Base-by-base conservation (phyloP, 2,888 invertebrate species). In the Pollenia griseotomentosa region DNA sequence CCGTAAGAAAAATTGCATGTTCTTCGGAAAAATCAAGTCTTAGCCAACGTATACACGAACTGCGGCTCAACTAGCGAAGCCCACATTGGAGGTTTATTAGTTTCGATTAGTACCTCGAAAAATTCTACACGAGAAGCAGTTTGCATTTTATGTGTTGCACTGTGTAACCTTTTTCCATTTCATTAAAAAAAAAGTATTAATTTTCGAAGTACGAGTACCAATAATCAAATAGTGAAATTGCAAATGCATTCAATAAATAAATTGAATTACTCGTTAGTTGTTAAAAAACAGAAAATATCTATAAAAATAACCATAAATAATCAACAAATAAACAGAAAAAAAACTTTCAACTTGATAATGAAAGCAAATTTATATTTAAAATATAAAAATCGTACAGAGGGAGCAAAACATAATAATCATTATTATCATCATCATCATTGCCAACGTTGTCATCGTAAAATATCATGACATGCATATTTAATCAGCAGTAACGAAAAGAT, bases 401-500 rank as follows among this genome's bases (percentile, higher is more conserved):
- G 33, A 33, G 33, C 33, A 33, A 33, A 33, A 33, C 33, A 61
- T n/a, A 7, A 14, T 14, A n/a, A 61, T 12, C 3, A 48, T 46
- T 0, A 44, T 4, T 33, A 53, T 78, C 1, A 59, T 51, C 70
- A 53, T 10, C 40, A 57, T 57, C 12, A 42, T 46, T 2, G n/a
- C 6, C 33, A 73, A 46, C 16, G 5, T 44, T 75, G 68, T 75
- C 61, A 66, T 23, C 44, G 51, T 73, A 66, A 82, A 68, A 82
- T 51, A 53, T 16, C 61, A 82, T 70, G 82, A 51, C 70, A 61
- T 46, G 75, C 68, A 70, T 63, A 53, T 61, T 61, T 61, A 74
- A 61, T 70, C 48, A 19, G 40, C 33, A 19, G 10, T 14, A 61
- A 46, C 6, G 11, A 68, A 51, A 57, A 74, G 11, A 33, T 70